Evolutionary conservation across 2,797 vertebrate genomes (phyloP).

Genomic region (Synanceia verrucosa): DNA sequence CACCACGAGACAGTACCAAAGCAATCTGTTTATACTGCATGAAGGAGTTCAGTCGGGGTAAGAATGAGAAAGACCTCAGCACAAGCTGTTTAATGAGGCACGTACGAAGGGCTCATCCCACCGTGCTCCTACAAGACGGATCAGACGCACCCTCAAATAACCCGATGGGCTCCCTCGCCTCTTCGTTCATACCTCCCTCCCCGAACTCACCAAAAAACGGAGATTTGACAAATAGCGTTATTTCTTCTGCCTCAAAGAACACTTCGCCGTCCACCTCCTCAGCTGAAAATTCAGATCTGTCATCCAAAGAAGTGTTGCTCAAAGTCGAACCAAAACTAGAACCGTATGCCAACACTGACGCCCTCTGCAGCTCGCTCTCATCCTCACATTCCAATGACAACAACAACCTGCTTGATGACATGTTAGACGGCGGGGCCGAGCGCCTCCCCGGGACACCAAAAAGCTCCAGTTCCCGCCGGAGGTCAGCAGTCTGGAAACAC

Average conservation of each 20-base stretch:
- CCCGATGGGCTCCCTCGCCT: conserved; percentile 73
- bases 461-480: conserved; percentile 90
- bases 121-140: conserved; percentile 88
- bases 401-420: conserved; percentile 86
- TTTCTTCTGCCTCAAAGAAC: conserved; percentile 78
- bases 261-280: conserved; percentile 87
- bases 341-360: conserved; percentile 79
- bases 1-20: conserved; percentile 97
- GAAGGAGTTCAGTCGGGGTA: conserved; percentile 98
- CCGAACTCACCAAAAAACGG: conserved; percentile 86
- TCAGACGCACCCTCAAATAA: conserved; percentile 77
- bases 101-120: conserved; percentile 94
- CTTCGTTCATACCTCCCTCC: conserved; percentile 83
- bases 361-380: conserved; percentile 66
- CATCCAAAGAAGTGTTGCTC: conserved; percentile 87
- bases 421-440: conserved; percentile 82
- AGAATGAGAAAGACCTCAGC: conserved; percentile 99
- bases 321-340: conserved; percentile 87
- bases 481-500: conserved; percentile 98
- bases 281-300: conserved; percentile 83
- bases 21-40: conserved; percentile 99
- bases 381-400: conserved; percentile 82
- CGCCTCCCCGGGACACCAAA: conserved; percentile 85
- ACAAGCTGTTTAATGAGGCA: conserved; percentile 99
- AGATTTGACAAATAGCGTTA: conserved; percentile 77